Percentiles rank a stretch among this genome's conserved stretches.
phyloP scores from a whole-genome alignment of 1,140 invertebrate species.

The Zophobas morio region DNA sequence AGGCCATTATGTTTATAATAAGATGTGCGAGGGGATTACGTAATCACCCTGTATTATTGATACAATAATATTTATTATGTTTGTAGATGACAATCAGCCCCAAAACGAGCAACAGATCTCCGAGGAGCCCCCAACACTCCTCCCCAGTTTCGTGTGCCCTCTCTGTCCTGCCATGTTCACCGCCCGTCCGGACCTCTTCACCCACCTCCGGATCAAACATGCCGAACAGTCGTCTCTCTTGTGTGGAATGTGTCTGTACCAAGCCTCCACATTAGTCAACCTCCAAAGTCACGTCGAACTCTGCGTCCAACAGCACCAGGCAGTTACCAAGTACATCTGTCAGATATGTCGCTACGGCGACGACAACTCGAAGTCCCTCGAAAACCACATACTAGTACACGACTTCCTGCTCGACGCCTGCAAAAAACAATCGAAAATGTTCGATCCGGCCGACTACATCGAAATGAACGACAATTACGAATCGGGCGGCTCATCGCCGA shows the following conservation, averaged over 20 bases:
- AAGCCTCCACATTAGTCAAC: conserved; percentile 69
- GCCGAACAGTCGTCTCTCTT: conserved; percentile 72
- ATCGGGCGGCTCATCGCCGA: conserved; percentile 53
- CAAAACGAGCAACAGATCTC: conserved; percentile 69
- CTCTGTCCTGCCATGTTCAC: conserved; percentile 62
- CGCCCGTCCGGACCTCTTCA: conserved; percentile 70
- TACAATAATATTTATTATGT: background rate
- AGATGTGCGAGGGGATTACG: no score
- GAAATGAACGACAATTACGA: conserved; percentile 70
- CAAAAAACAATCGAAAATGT: conserved; percentile 65
- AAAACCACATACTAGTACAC: conserved; percentile 74
- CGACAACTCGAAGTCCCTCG: conserved; percentile 72
- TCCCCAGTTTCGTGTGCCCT: conserved; percentile 59
- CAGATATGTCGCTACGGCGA: conserved; percentile 75
- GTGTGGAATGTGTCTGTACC: conserved; percentile 74
- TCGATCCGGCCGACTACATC: conserved; percentile 72
- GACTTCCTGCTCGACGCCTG: conserved; percentile 68
- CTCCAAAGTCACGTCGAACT: conserved; percentile 71
- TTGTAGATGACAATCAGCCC: conserved; percentile 48
- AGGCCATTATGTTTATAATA: no score
- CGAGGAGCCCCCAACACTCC: conserved; percentile 56
- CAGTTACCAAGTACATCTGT: conserved; percentile 67
- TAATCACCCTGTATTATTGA: no score
- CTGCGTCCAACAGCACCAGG: conserved; percentile 68
- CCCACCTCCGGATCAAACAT: conserved; percentile 73